Conservation (phyloP, 2,888 invertebrate genomes). For the Tipula unca region DNA sequence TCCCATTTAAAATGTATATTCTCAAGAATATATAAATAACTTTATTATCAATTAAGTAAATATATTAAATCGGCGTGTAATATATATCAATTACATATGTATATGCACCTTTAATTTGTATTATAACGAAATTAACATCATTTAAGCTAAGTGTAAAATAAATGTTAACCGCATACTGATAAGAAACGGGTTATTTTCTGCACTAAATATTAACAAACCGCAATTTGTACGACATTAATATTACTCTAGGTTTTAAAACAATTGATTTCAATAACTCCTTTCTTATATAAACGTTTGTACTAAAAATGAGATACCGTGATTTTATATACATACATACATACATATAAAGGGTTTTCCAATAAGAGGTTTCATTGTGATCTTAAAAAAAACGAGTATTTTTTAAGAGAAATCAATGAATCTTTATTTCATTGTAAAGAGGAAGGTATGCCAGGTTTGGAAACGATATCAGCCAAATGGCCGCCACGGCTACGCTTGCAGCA, state of each 20-base stretch:
- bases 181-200: background rate
- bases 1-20: too few species aligned
- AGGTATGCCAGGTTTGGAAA: too few species aligned
- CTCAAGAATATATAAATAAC: too few species aligned
- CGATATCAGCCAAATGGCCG: too few species aligned
- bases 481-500: too few species aligned
- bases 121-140: background rate
- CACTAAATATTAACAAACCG: background rate
- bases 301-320: background rate
- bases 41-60: background rate
- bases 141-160: background rate
- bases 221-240: background rate
- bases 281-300: background rate
- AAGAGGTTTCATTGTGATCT: too few species aligned
- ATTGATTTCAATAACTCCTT: background rate
- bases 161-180: background rate
- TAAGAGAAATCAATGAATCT: too few species aligned
- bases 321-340: too few species aligned
- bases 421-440: too few species aligned
- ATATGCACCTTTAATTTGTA: background rate
- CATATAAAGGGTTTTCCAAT: too few species aligned
- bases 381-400: too few species aligned
- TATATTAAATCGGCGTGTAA: background rate
- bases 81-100: background rate
- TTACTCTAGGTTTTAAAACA: background rate